Evolutionary conservation across 2,797 vertebrate genomes (phyloP), one percentile per base, ranked within the genome.

Genomic region (Bradypodion pumilum): DNA sequence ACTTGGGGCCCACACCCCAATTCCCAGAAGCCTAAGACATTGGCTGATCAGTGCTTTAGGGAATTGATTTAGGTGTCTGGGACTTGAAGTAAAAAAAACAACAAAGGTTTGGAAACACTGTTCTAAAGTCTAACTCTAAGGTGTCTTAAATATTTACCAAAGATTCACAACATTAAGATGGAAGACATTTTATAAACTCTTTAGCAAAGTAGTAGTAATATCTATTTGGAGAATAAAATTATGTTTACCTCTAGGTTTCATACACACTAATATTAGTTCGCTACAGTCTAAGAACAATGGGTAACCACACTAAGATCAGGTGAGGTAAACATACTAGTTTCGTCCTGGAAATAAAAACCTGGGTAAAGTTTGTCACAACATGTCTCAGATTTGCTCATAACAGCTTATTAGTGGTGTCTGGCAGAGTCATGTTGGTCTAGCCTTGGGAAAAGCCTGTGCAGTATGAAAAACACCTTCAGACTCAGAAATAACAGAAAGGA

Each of bases 221-320:
- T 70, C 23, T 42, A 70, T 8, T 25, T 70, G 10, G 32, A 69
- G 16, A 69, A 25, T 52, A 40, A 21, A 40, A 40, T 23, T 16
- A 25, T 21, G 37, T 69, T 7, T 25, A 69, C 3, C 5, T 42
- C 52, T 56, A 56, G 52, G 21, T 19, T 56, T 56, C 15, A n/a
- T n/a, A n/a, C n/a, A n/a, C n/a, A 29, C 62, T 65, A 10, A 65
- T 27, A 65, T n/a, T n/a, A 65, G 62, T n/a, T 29, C 65, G 62
- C 27, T 65, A 13, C 7, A 74, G 80, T 90, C 81, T 90, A 86
- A 25, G 23, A 25, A 84, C 75, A 49, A 62, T 92, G 27, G 5
- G 29, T 89, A 89, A 89, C 92, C 59, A 86, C 80, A 32, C 44
- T 23, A 32, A 92, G 88, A 63, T 85, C 85, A 82, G 25, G 23